Base-by-base conservation (phyloP, 2,113 vertebrate genomes). In the Osmerus mordax region DNA sequence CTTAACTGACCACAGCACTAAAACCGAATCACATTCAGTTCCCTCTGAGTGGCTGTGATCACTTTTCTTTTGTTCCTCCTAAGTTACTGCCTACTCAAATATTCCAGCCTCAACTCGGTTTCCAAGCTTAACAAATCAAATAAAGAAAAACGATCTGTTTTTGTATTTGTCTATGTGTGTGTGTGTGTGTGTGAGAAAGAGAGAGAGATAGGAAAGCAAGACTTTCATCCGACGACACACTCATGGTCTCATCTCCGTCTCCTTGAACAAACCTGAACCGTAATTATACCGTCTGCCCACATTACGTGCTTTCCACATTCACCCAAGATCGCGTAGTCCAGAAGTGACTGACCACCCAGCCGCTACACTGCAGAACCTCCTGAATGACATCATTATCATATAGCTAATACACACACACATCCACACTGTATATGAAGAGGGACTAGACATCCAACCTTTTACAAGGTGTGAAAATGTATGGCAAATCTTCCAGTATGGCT, bases 281-380 rank as follows among this genome's bases (percentile, higher is more conserved):
- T 70, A 41, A 74, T 74, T 69, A 77, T 19, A 66, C 66, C 54
- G 63, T 80, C 73, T 76, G 19, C 14, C 56, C 73, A 76, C 70
- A 60, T 70, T 64, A 66, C 8, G 23, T 54, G 53, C 2, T 60
- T 63, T 62, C 53, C 52, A 67, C 41, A 71, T 9, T 60, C 21
- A 32, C 47, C 65, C 73, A 72, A 78, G 28, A 64, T 73, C 12
- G 63, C 18, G 6, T 47, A 12, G 73, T 63, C 3, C 0, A 72
- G 59, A 25, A 28, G 61, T 29, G 69, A 71, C 11, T 62, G 16
- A 47, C 21, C 67, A 75, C 21, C 60, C 52, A 41, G 25, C 47
- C 73, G 14, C 21, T 54, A 66, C 53, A 47, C 32, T 18, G 51
- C 68, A 18, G 47, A 21, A 77, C 3, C 59, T 36, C 3, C 60